These are phyloP conservation scores for Drosophila insularis DNA, from an alignment of 1,140 invertebrate species.

Conservation along the genomic window DNA sequence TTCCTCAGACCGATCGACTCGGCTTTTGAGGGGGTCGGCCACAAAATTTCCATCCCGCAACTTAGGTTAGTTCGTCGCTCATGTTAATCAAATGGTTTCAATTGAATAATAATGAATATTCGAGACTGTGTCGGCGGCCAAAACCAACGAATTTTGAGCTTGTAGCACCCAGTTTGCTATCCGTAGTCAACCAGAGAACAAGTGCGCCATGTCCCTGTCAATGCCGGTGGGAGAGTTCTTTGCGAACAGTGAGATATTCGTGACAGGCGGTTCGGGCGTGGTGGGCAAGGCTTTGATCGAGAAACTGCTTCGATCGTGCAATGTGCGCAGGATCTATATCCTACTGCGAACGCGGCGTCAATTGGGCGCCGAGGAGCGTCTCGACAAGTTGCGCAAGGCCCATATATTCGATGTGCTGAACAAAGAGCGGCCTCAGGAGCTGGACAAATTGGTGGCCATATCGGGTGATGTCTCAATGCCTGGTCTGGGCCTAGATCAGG, in stretches of 20 bases:
- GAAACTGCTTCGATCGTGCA: constrained; percentile 88
- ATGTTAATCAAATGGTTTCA: constrained; percentile 5
- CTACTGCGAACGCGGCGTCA: constrained; percentile 85
- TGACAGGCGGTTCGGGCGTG: constrained; percentile 89
- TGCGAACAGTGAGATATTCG: constrained; percentile 85
- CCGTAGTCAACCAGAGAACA: background rate
- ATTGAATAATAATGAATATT: constrained; percentile 4
- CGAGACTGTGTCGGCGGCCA: background rate
- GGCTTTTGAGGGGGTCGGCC: background rate
- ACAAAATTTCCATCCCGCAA: background rate
- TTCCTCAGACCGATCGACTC: too few relatives aligned
- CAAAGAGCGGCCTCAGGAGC: constrained; percentile 22
- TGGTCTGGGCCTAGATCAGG: constrained; percentile 48
- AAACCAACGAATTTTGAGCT: background rate
- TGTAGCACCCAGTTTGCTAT: background rate
- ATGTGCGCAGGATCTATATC: constrained; percentile 86
- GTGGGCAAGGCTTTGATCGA: constrained; percentile 88
- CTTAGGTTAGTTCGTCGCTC: background rate
- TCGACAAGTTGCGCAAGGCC: constrained; percentile 48
- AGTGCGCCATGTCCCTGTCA: background rate
- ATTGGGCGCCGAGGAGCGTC: constrained; percentile 54
- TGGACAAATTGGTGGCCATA: constrained; percentile 78
- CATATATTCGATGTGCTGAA: constrained; percentile 85
- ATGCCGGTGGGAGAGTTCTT: constrained; percentile 83
- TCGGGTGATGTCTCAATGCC: constrained; percentile 74